A percentile compares a stretch with the other conserved stretches of the same genome.
These are phyloP conservation scores for Nannobrachium achirus DNA, from an alignment of 2,113 vertebrate species.

Conservation along the genomic window DNA sequence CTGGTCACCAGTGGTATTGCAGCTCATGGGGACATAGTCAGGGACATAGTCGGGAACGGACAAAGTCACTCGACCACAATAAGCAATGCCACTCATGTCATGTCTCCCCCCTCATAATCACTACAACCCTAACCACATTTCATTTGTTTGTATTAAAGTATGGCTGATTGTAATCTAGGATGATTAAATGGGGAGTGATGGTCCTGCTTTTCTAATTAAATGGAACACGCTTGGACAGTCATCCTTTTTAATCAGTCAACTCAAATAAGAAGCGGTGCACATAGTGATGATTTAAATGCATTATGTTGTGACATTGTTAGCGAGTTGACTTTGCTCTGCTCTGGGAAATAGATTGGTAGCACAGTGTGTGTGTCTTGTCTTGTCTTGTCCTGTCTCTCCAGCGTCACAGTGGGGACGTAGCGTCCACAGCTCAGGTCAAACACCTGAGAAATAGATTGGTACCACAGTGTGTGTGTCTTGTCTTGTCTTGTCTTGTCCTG, in stretches of 20 bases:
- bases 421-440: no score
- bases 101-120: slow-evolving; percentile 45
- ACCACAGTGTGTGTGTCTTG: no score
- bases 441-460: no score
- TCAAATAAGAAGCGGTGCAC: slow-evolving; percentile 49
- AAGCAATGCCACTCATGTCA: slow-evolving; percentile 32
- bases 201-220: slow-evolving; percentile 55
- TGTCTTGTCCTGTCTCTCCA: no score
- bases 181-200: slow-evolving; percentile 58
- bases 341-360: slow-evolving; percentile 9
- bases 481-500: no score
- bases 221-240: slow-evolving; percentile 44
- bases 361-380: not conserved
- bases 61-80: no score
- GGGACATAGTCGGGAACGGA: no score
- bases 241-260: slow-evolving; percentile 56
- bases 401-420: no score
- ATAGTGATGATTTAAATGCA: slow-evolving; percentile 45
- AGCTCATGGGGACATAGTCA: no score
- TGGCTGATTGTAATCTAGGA: slow-evolving; percentile 44
- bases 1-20: no score
- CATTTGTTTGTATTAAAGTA: slow-evolving; percentile 64
- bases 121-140: slow-evolving; percentile 61
- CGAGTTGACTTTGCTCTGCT: slow-evolving; percentile 18
- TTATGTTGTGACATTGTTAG: slow-evolving; percentile 42